Evolutionary conservation across 2,113 vertebrate species (phyloP), one percentile per base, ranked within the genome.

Genomic region (Eulemur macaco): DNA sequence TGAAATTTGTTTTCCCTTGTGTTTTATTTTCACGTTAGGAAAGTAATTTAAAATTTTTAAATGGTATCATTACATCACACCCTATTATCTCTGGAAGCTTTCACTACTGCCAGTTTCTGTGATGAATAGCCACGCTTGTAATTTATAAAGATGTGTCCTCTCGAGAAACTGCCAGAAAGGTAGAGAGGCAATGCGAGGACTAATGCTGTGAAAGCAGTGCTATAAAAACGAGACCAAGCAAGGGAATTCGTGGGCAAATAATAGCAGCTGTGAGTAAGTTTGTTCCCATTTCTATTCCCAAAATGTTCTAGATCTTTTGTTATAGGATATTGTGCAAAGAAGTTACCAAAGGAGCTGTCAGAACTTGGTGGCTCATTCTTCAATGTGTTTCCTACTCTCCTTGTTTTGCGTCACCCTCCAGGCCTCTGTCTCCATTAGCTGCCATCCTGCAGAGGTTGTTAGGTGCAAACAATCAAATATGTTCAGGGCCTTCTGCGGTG

Each of bases 11-110:
- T 95, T 90, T 37, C 63, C 15, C 17, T 45, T 69, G 21, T 45
- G 74, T 82, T 95, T 97, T 85, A 39, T 39, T 89, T 94, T 71
- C 37, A 86, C 50, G 23, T 37, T 6, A 58, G 58, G n/a, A 84
- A 52, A 83, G 34, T 50, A 29, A 64, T 39, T 90, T 54, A 18
- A 68, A 23, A 21, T 6, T 52, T 81, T 39, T 60, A 60, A 15
- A 56, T 77, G 6, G 17, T 27, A 17, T 54, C 2, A 31, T 68
- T 6, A 18, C 29, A 80, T 60, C 68, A 81, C 34, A 56, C 29
- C 9, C 58, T 86, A 4, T 10, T 52, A 0, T 74, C 27, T 66
- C 64, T 81, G 17, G 56, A 73, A 90, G 84, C 23, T 73, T 91
- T 9, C 37, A 17, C 8, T 8, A 20, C 12, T 66, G 34, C 63